phyloP scores from a whole-genome alignment of 2,797 vertebrate genomes.

The Enteromius trimaculatus region DNA sequence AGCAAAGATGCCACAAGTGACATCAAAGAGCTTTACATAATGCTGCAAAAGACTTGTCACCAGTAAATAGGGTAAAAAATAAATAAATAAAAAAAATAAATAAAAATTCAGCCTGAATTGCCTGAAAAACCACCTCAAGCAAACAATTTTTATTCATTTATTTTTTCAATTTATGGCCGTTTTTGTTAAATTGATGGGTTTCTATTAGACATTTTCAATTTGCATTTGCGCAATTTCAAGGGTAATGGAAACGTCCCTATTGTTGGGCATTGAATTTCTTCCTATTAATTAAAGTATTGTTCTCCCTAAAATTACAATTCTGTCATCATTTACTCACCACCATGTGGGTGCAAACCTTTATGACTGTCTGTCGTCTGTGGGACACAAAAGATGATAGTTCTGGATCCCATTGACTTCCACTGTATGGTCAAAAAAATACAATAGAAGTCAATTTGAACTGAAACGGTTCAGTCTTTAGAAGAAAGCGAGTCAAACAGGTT shows the following conservation, averaged over 20 bases:
- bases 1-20: background rate
- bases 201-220: no score
- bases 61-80: no score
- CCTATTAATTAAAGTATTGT: background rate
- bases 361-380: background rate
- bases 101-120: no score
- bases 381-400: background rate
- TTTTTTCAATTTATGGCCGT: no score
- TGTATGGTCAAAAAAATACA: background rate
- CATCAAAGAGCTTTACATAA: background rate
- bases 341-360: background rate
- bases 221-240: no score
- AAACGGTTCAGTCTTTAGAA: background rate
- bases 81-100: no score
- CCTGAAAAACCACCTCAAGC: no score
- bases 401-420: background rate
- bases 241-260: no score
- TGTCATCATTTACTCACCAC: background rate
- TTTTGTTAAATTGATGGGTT: no score
- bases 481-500: background rate
- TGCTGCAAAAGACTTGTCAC: background rate
- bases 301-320: background rate
- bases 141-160: no score
- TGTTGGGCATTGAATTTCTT: background rate
- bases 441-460: background rate